phyloP scores from a whole-genome alignment of 2,888 invertebrate genomes.

The Exocentrus adspersus region DNA sequence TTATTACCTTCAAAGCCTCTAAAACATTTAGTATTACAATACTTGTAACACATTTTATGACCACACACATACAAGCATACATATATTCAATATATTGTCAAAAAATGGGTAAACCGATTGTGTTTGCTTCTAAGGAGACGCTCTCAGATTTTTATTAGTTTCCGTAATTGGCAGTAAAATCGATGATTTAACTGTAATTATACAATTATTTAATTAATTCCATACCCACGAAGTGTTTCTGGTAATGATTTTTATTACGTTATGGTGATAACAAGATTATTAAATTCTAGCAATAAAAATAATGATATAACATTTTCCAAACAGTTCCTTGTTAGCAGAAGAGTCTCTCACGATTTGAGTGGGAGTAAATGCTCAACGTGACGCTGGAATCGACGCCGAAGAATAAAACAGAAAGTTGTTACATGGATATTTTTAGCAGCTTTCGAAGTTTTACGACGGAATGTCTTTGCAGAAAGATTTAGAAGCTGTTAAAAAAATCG shows the following conservation, averaged over 20 bases:
- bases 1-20: constrained; percentile 9
- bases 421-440: too few species aligned
- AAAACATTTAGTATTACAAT: constrained; percentile 19
- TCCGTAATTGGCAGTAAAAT: constrained; percentile 15
- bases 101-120: constrained; percentile 3
- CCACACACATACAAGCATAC: neutral
- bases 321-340: neutral
- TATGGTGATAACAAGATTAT: neutral
- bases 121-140: neutral
- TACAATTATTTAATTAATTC: constrained; percentile 14
- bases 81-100: constrained; percentile 2
- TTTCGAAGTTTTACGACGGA: too few species aligned
- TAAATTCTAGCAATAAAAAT: constrained; percentile 5
- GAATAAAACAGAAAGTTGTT: too few species aligned
- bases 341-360: neutral
- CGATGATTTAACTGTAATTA: constrained; percentile 6
- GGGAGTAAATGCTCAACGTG: neutral
- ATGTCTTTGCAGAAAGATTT: too few species aligned
- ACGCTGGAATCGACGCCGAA: too few species aligned
- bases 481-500: too few species aligned
- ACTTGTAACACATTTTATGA: constrained; percentile 13
- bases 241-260: neutral
- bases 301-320: neutral
- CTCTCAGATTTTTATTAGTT: constrained; percentile 6
- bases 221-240: neutral